phyloP scores from a whole-genome alignment of 2,888 invertebrate species.

The Agrotis segetum region DNA sequence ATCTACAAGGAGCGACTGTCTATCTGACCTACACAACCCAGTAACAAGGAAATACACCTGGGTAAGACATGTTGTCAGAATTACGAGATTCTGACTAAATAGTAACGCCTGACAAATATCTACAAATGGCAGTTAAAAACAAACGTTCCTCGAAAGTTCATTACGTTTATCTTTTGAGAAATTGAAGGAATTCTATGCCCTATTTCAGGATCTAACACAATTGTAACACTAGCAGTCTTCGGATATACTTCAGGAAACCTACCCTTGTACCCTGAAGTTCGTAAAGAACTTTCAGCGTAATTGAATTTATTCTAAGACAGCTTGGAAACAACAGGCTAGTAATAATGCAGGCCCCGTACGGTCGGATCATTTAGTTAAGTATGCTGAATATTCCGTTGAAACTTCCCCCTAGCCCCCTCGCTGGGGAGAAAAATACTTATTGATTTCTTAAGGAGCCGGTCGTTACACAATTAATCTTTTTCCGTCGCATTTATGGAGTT shows the following conservation, averaged over 20 bases:
- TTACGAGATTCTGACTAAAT: background rate
- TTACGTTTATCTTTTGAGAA: background rate
- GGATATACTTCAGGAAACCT: slow-evolving; percentile 17
- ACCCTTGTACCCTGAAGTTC: slow-evolving; percentile 22
- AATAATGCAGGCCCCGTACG: slow-evolving; percentile 58
- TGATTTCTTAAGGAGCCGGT: slow-evolving; percentile 61
- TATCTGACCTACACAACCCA: too few relatives aligned
- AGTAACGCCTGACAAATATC: background rate
- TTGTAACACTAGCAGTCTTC: slow-evolving; percentile 23
- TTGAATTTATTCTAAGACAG: slow-evolving; percentile 53
- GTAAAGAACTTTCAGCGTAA: slow-evolving; percentile 49
- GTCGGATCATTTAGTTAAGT: slow-evolving; percentile 68
- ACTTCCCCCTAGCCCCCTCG: slow-evolving; percentile 34
- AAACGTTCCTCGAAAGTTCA: background rate
- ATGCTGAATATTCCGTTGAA: slow-evolving; percentile 63
- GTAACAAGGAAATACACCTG: background rate
- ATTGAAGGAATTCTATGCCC: background rate
- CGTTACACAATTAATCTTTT: slow-evolving; percentile 61
- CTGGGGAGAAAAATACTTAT: slow-evolving; percentile 68
- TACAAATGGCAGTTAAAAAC: background rate
- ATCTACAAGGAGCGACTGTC: too few relatives aligned
- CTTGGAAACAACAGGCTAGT: slow-evolving; percentile 39
- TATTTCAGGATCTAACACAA: slow-evolving; percentile 4
- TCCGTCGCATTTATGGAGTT: slow-evolving; percentile 46
- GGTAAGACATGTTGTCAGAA: background rate